These are phyloP conservation scores for Lutraria lutraria DNA, from an alignment of 2,888 invertebrate species.

Conservation along the genomic window DNA sequence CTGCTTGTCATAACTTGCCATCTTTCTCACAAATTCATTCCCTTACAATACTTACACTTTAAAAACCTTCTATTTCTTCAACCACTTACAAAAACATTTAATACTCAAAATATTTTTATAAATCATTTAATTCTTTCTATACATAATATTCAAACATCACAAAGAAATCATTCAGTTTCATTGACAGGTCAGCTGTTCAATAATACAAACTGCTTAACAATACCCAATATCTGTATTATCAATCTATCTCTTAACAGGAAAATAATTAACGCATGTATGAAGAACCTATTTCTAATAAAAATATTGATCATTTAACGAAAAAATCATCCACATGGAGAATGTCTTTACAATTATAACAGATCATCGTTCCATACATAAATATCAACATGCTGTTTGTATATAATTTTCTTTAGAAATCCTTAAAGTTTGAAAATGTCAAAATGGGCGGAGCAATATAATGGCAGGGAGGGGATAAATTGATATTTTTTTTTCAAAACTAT, in stretches of 20 bases:
- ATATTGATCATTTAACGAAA: conserved; percentile 15
- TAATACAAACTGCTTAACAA: conserved; percentile 9
- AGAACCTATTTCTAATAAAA: neutral
- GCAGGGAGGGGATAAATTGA: too few relatives aligned
- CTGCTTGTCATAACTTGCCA: too few relatives aligned
- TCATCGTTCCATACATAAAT: neutral
- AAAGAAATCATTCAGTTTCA: neutral
- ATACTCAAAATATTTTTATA: neutral
- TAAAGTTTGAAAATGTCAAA: too few relatives aligned
- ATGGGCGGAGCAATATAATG: too few relatives aligned
- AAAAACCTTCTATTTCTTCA: neutral
- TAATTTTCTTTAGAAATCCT: neutral
- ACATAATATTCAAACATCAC: neutral
- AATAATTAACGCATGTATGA: neutral
- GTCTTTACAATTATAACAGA: neutral
- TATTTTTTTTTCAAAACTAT: too few relatives aligned
- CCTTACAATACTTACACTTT: too few relatives aligned
- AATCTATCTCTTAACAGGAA: neutral
- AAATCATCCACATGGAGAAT: neutral
- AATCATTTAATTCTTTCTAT: conserved; percentile 1
- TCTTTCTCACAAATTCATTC: too few relatives aligned
- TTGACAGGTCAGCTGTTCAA: neutral
- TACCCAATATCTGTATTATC: neutral
- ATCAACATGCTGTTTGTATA: neutral
- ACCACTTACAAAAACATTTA: neutral